Conservation (phyloP, 2,113 vertebrate species). For the Lophura nycthemera region DNA sequence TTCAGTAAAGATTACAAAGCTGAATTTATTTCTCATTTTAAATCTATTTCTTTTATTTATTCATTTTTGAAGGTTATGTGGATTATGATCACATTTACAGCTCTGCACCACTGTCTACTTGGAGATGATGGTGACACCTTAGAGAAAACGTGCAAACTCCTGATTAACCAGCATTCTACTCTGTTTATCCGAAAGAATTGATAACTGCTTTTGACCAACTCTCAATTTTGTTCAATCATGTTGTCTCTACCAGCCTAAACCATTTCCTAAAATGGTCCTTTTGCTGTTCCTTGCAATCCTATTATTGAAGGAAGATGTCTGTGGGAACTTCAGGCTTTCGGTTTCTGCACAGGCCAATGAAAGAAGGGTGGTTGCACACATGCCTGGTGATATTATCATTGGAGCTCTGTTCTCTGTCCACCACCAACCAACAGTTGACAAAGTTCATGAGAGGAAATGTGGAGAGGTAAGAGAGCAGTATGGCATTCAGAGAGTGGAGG, state of each 20-base stretch:
- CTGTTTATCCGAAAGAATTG: slow-evolving; percentile 29
- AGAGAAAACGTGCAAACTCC: slow-evolving; percentile 52
- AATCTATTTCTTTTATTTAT: slow-evolving; percentile 31
- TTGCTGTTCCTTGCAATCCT: slow-evolving; percentile 81
- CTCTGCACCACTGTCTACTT: slow-evolving; percentile 47
- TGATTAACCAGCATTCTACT: slow-evolving; percentile 14
- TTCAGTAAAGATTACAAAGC: neutral
- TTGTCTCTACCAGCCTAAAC: slow-evolving; percentile 78
- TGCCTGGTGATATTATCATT: slow-evolving; percentile 95
- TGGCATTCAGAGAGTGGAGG: slow-evolving; percentile 97
- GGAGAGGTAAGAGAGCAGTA: slow-evolving; percentile 97
- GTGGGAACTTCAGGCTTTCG: slow-evolving; percentile 71
- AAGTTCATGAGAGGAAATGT: slow-evolving; percentile 97
- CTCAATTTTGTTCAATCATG: slow-evolving; percentile 68
- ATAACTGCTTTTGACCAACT: slow-evolving; percentile 17
- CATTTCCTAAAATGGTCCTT: slow-evolving; percentile 85
- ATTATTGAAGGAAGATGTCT: slow-evolving; percentile 80
- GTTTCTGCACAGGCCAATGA: slow-evolving; percentile 88
- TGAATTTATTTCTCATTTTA: neutral
- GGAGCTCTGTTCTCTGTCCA: slow-evolving; percentile 98
- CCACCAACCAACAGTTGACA: slow-evolving; percentile 96
- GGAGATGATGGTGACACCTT: slow-evolving; percentile 51
- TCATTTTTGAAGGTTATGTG: slow-evolving; percentile 77
- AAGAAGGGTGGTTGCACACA: slow-evolving; percentile 93
- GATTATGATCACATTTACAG: slow-evolving; percentile 55